Evolutionary conservation across 2,797 vertebrate genomes (phyloP), one percentile per base, ranked within the genome.

Genomic region (Hippopotamyrus pictus): DNA sequence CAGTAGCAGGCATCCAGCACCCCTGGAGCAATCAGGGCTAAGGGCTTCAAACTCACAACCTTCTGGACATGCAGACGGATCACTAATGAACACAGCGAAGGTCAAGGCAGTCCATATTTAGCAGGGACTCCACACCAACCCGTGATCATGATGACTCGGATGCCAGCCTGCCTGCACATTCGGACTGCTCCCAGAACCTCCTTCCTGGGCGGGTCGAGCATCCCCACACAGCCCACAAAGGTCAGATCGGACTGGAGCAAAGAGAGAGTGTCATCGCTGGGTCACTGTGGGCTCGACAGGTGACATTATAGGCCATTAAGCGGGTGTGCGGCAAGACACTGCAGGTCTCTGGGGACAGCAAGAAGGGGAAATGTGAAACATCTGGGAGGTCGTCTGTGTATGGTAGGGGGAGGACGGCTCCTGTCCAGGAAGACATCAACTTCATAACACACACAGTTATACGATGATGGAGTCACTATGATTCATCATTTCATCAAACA

Each of bases 81-180:
- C 65, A 73, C 9, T 37, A 73, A 37, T 37, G 12, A 73, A 73
- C 65, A 37, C 65, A 73, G 4, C 65, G 2, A 73, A 17, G 65
- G 65, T 73, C 65, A 73, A 33, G 12, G 37, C 25, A 41, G 25
- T 76, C 73, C 73, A 44, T 79, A 79, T 48, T 53, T 14, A 19
- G 12, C 29, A 44, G 11, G 3, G 46, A 48, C 11, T 12, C 5
- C 17, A 79, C 19, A 88, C 92, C 51, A 25, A 95, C 96, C 96
- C 91, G 96, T 97, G 92, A 97, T 97, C 96, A 97, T 97, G 91
- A 97, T 97, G 91, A 96, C 96, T 12, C 96, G 92, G 69, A 97
- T 96, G 46, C 96, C 96, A 17, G 96, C 96, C 91, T 96, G 95
- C 2, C 96, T 94, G 93, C 96, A 97, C 95, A 96, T 95, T 29